phyloP scores from a whole-genome alignment of 2,888 invertebrate species.

The Andricus quercusramuli region DNA sequence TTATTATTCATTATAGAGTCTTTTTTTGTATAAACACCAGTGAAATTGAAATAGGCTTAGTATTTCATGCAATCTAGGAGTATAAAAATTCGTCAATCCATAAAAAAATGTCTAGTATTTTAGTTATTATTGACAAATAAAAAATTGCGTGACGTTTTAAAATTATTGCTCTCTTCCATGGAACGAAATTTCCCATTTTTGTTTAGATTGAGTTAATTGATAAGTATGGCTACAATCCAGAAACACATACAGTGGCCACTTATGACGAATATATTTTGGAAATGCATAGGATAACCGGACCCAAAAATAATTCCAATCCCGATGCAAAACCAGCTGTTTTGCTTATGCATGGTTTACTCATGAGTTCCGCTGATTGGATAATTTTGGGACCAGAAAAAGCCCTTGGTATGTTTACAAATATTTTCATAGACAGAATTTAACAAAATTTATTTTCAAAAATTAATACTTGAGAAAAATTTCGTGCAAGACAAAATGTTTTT shows the following conservation, averaged over 20 bases:
- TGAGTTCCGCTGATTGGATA: slow-evolving; percentile 87
- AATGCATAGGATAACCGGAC: slow-evolving; percentile 86
- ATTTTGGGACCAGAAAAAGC: slow-evolving; percentile 85
- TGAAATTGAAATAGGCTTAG: too few species aligned
- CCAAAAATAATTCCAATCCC: slow-evolving; percentile 78
- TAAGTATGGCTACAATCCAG: slow-evolving; percentile 84
- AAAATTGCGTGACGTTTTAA: too few species aligned
- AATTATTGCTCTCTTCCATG: too few species aligned
- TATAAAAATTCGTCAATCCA: background rate
- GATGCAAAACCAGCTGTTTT: slow-evolving; percentile 82
- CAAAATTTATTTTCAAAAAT: too few species aligned
- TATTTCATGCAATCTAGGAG: background rate
- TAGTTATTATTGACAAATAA: too few species aligned
- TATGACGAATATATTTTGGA: slow-evolving; percentile 88
- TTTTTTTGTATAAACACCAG: too few species aligned
- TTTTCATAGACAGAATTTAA: background rate
- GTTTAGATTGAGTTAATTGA: slow-evolving; percentile 79
- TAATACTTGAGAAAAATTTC: too few species aligned
- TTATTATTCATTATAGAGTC: too few species aligned
- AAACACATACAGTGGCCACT: slow-evolving; percentile 84
- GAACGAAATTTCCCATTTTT: slow-evolving; percentile 45
- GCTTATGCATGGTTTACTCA: slow-evolving; percentile 87
- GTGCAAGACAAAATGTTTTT: too few species aligned
- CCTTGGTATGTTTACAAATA: slow-evolving; percentile 80
- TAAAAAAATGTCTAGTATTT: too few species aligned